phyloP scores from a whole-genome alignment of 2,888 invertebrate species.

The Scaptomyza reducta region DNA sequence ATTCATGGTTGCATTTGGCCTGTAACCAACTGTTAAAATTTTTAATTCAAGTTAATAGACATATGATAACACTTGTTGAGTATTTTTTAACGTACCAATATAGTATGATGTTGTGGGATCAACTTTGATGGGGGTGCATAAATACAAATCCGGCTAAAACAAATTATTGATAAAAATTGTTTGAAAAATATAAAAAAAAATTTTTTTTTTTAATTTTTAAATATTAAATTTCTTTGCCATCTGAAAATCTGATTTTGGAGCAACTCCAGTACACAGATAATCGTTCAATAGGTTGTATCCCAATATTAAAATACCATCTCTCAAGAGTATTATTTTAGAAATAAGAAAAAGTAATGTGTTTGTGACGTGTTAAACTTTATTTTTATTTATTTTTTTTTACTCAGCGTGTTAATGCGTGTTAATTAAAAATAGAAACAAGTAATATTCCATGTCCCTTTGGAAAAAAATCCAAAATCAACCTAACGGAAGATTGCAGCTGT shows the following conservation, averaged over 20 bases:
- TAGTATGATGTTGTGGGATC: conserved; percentile 91
- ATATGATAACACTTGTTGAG: no score
- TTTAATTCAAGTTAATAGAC: no score
- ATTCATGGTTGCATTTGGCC: conserved; percentile 95
- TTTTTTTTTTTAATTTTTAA: no score
- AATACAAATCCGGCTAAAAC: conserved; percentile 92
- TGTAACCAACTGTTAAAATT: conserved; percentile 89
- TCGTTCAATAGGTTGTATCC: not conserved
- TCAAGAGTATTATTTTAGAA: not conserved
- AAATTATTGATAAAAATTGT: not conserved
- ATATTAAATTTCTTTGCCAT: no score
- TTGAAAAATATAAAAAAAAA: not conserved
- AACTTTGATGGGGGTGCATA: conserved; percentile 95
- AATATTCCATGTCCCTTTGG: not conserved
- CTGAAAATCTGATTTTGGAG: no score
- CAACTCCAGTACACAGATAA: not conserved
- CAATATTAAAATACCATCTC: no score
- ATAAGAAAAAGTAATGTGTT: not conserved
- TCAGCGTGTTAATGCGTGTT: not conserved
- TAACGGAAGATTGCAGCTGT: not conserved
- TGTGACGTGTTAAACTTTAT: not conserved
- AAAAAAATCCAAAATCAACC: not conserved
- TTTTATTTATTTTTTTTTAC: no score
- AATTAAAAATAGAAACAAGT: not conserved
- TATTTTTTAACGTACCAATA: conserved; percentile 87